Evolutionary conservation across 2,797 vertebrate species (phyloP), one percentile per base, ranked within the genome.

Genomic region (Orientallactaga sibirica): DNA sequence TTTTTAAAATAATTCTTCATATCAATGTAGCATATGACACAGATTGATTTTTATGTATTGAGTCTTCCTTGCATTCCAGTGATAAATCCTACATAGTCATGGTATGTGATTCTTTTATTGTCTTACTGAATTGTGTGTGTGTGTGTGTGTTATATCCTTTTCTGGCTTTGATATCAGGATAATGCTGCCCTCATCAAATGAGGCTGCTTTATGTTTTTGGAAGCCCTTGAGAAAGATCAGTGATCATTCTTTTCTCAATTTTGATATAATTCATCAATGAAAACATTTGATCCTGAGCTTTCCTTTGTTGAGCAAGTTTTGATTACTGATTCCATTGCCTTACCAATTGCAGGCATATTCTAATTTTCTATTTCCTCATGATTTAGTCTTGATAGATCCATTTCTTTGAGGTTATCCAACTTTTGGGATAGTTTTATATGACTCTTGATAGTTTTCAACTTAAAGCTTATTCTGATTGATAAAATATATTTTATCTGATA

Each of bases 351-450:
- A 64, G 5, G 16, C 67, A 14, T 79, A 9, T 68, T 88, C 68
- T 74, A 25, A 74, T 79, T 87, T 77, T 83, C 77, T 86, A 61
- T 75, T 70, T 84, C 41, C 82, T 79, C 58, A 55, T 70, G 16
- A 43, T 37, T 58, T 8, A 29, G 7, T 88, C n/a, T 64, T 66
- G 55, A 43, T 70, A 33, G 62, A 64, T 64, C 19, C 18, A 20
- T 64, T 22, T 20, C 62, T 64, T 64, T 0, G 62, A 64, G 6
- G 20, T 16, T 62, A 16, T 16, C 14, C 61, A 16, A 62, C 5
- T 16, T 62, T 22, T 20, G 29, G 55, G 27, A 66, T 41, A n/a
- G 29, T 29, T n/a, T 77, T 88, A 19, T 68, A 55, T 78, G 15
- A 25, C 80, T 33, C 25, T 71, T 43, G 33, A 27, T 15, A 68